A percentile compares a stretch with the other conserved stretches of the same genome.
Conservation (phyloP, 1,140 invertebrate genomes). For the Drosophila watanabei region DNA sequence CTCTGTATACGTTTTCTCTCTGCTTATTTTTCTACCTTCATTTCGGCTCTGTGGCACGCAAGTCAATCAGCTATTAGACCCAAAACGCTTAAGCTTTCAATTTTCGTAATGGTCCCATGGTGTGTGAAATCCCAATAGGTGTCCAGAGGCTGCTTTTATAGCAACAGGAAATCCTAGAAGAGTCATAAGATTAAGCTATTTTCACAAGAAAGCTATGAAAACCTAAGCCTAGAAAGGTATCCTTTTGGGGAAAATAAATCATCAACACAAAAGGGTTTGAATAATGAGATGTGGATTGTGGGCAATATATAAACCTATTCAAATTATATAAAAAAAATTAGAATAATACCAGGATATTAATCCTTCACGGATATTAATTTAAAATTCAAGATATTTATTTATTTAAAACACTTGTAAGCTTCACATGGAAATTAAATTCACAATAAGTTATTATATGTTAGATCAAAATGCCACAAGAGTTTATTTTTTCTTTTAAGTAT, state of each 20-base stretch:
- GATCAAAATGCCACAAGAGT: no score
- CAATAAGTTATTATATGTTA: no score
- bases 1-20: constrained; percentile 11
- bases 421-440: no score
- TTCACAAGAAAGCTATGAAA: neutral
- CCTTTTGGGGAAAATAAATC: neutral
- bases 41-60: constrained; percentile 10
- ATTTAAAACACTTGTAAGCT: no score
- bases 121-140: constrained; percentile 13
- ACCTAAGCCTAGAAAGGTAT: neutral
- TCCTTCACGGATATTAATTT: no score
- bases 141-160: neutral
- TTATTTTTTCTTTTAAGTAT: no score
- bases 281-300: neutral
- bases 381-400: no score
- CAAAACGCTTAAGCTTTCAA: constrained; percentile 42
- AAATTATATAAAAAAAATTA: no score
- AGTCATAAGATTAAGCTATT: constrained; percentile 17
- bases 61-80: constrained; percentile 58
- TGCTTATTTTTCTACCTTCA: constrained; percentile 33
- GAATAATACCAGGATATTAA: no score
- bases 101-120: constrained; percentile 25
- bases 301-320: no score
- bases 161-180: neutral
- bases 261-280: no score